phyloP scores from a whole-genome alignment of 2,888 invertebrate species.

The Caenorhabditis afra region DNA sequence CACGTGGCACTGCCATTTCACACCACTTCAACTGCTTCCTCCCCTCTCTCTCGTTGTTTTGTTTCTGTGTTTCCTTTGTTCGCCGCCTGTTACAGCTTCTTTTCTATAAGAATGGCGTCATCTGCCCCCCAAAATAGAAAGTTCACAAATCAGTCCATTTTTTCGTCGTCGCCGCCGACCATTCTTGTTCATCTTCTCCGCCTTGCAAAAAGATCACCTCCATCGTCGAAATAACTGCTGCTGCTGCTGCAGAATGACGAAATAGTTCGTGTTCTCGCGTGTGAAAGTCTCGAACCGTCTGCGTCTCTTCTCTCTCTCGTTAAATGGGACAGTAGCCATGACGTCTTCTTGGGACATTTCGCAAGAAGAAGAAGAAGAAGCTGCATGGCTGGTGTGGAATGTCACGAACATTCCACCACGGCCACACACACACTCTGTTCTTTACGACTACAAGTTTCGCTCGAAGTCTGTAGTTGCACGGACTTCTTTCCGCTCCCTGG shows the following conservation, averaged over 20 bases:
- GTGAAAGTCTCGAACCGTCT: constrained; percentile 34
- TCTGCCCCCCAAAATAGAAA: constrained; percentile 25
- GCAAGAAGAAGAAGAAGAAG: too few relatives aligned
- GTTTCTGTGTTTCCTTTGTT: constrained; percentile 9
- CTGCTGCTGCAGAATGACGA: constrained; percentile 39
- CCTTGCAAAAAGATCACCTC: constrained; percentile 32
- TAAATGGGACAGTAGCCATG: constrained; percentile 28
- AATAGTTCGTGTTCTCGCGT: constrained; percentile 44
- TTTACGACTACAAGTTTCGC: too few relatives aligned
- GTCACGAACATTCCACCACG: too few relatives aligned
- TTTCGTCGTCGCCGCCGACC: constrained; percentile 14
- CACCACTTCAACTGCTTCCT: too few relatives aligned
- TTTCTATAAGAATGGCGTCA: constrained; percentile 26
- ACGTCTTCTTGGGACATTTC: neutral
- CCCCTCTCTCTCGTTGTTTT: neutral
- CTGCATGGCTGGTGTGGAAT: too few relatives aligned
- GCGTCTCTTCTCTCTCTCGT: constrained; percentile 23
- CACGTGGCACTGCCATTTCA: constrained; percentile 3
- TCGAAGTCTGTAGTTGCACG: too few relatives aligned
- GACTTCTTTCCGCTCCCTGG: neutral
- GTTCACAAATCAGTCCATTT: constrained; percentile 20
- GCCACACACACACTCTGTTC: too few relatives aligned
- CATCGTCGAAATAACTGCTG: constrained; percentile 27
- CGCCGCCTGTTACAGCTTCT: neutral
- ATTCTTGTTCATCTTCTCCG: too few relatives aligned